Conservation (phyloP, 2,797 vertebrate species). For the Fistularia commersonii region DNA sequence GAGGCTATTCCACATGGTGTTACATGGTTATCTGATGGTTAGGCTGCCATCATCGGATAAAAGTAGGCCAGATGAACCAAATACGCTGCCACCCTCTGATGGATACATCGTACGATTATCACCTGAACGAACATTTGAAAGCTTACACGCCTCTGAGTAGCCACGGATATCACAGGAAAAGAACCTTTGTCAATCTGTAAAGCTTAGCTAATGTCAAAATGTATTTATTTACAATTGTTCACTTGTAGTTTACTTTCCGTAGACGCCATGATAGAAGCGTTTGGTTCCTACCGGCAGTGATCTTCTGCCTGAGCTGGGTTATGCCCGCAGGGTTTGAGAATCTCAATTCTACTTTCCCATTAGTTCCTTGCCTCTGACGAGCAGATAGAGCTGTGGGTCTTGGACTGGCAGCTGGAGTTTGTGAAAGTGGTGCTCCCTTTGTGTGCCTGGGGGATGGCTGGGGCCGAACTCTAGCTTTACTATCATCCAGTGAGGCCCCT, state of each 20-base stretch:
- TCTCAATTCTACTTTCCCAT: conserved; percentile 33
- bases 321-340: conserved; percentile 16
- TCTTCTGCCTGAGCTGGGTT: conserved; percentile 32
- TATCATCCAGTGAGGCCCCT: conserved; percentile 33
- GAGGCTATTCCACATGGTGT: too few species aligned
- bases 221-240: not conserved
- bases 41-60: too few species aligned
- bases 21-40: too few species aligned
- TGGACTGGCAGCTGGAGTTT: conserved; percentile 40
- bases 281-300: conserved; percentile 31
- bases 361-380: conserved; percentile 36
- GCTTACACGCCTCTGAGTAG: not conserved
- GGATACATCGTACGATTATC: conserved; percentile 36
- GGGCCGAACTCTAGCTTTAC: conserved; percentile 39
- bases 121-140: not conserved
- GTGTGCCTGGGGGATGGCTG: conserved; percentile 27
- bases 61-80: not conserved
- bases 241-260: too few species aligned
- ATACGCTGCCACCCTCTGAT: conserved; percentile 34
- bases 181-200: not conserved
- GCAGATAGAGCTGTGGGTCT: conserved; percentile 36
- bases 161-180: not conserved
- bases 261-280: not conserved
- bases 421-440: conserved; percentile 27
- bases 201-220: too few species aligned